phyloP scores from a whole-genome alignment of 2,888 invertebrate species.

The Diaprepes abbreviatus region DNA sequence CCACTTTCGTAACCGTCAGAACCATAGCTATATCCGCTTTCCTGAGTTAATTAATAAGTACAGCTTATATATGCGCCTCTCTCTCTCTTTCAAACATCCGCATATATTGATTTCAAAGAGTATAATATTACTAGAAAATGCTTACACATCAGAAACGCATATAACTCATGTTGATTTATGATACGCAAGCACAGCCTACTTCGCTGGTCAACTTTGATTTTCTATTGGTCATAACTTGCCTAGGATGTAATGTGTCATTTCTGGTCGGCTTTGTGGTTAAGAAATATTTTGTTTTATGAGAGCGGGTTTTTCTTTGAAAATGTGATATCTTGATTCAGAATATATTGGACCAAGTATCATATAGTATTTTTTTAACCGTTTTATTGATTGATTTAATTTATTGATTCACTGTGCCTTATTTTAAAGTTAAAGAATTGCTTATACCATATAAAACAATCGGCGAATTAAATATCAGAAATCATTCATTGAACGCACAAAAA shows the following conservation, averaged over 20 bases:
- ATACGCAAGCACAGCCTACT: slow-evolving; percentile 34
- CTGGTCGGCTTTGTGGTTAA: slow-evolving; percentile 35
- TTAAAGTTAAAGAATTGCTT: too few relatives aligned
- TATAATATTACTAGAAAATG: slow-evolving; percentile 41
- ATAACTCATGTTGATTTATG: slow-evolving; percentile 39
- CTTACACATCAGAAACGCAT: slow-evolving; percentile 36
- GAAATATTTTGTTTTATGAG: slow-evolving; percentile 20
- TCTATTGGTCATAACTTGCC: slow-evolving; percentile 42
- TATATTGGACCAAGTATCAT: too few relatives aligned
- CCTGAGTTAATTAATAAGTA: background rate
- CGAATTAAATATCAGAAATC: too few relatives aligned
- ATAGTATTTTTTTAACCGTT: too few relatives aligned
- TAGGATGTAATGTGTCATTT: slow-evolving; percentile 42
- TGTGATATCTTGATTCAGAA: slow-evolving; percentile 20
- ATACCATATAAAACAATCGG: too few relatives aligned
- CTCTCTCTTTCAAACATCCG: slow-evolving; percentile 3
- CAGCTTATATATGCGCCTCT: background rate
- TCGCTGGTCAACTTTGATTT: slow-evolving; percentile 36
- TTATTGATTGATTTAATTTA: too few relatives aligned
- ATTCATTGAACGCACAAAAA: too few relatives aligned
- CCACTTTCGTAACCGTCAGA: background rate
- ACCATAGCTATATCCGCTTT: background rate
- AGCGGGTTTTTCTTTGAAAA: slow-evolving; percentile 16
- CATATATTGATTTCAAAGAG: slow-evolving; percentile 40
- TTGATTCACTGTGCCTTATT: too few relatives aligned